These are phyloP conservation scores for Shinisaurus crocodilurus DNA, from an alignment of 2,113 vertebrate species.

Conservation along the genomic window DNA sequence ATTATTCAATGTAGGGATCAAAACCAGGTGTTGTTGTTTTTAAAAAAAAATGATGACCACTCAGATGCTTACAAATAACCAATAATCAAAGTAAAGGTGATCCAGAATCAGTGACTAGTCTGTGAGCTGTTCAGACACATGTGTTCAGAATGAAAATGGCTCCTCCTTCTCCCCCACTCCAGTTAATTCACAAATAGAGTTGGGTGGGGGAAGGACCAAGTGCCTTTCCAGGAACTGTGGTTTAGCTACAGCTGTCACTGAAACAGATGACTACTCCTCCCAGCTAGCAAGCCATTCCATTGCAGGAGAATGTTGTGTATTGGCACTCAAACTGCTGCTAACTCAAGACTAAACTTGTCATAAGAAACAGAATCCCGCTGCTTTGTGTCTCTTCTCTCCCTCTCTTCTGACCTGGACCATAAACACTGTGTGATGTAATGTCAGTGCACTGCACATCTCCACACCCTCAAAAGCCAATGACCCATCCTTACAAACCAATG, in stretches of 20 bases:
- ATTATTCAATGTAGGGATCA: neutral
- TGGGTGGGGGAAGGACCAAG: neutral
- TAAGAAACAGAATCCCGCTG: neutral
- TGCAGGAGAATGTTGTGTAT: too few relatives aligned
- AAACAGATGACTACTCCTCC: neutral
- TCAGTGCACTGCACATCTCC: neutral
- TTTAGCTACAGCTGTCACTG: neutral
- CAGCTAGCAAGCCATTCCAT: neutral
- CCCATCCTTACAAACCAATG: too few relatives aligned
- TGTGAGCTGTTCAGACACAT: neutral
- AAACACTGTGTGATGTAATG: neutral
- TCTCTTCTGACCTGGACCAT: neutral
- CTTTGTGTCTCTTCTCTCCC: neutral
- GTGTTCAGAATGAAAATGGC: neutral
- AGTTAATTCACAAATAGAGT: neutral
- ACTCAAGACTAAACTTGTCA: neutral
- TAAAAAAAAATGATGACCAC: neutral
- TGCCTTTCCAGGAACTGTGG: neutral
- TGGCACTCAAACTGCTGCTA: neutral
- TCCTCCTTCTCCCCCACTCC: neutral
- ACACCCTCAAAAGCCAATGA: neutral
- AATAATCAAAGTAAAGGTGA: neutral
- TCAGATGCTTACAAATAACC: neutral
- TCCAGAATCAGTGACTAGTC: neutral
- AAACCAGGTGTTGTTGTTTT: neutral